A percentile compares a stretch with the other conserved stretches of the same genome.
Conservation (phyloP, 2,888 invertebrate species). For the Entomobrya multifasciata region DNA sequence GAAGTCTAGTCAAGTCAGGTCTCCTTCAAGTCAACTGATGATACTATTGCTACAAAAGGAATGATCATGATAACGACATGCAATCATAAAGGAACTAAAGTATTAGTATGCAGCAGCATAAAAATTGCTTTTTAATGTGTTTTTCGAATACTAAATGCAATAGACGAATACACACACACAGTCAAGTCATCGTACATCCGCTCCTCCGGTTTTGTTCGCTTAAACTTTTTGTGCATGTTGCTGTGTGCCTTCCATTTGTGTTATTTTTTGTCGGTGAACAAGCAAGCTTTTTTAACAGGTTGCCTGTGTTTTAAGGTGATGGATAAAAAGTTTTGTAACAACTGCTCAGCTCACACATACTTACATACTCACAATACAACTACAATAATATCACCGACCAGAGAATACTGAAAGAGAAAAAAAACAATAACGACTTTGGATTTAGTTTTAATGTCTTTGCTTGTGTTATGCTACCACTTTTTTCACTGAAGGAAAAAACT, state of each 20-base stretch:
- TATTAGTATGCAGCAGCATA: slow-evolving; percentile 16
- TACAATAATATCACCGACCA: not conserved
- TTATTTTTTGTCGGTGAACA: not conserved
- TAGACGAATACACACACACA: too few relatives aligned
- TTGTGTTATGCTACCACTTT: not conserved
- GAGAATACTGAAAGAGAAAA: not conserved
- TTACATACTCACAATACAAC: not conserved
- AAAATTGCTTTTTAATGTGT: slow-evolving; percentile 21
- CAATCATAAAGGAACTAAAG: not conserved
- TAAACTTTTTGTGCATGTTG: too few relatives aligned
- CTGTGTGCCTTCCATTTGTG: too few relatives aligned
- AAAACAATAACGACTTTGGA: slow-evolving; percentile 45
- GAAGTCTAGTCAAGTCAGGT: too few relatives aligned
- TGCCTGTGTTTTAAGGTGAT: slow-evolving; percentile 27
- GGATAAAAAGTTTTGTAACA: slow-evolving; percentile 33
- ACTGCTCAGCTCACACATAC: not conserved
- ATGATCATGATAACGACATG: not conserved
- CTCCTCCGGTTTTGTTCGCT: too few relatives aligned
- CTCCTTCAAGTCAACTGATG: too few relatives aligned
- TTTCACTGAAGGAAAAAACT: not conserved
- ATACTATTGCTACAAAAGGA: too few relatives aligned
- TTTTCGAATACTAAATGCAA: too few relatives aligned
- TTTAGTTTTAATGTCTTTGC: not conserved
- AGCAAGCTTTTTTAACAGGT: slow-evolving; percentile 41
- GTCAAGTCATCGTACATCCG: slow-evolving; percentile 57